Evolutionary conservation across 2,888 invertebrate genomes (phyloP).

Genomic region (Sturmia bella): DNA sequence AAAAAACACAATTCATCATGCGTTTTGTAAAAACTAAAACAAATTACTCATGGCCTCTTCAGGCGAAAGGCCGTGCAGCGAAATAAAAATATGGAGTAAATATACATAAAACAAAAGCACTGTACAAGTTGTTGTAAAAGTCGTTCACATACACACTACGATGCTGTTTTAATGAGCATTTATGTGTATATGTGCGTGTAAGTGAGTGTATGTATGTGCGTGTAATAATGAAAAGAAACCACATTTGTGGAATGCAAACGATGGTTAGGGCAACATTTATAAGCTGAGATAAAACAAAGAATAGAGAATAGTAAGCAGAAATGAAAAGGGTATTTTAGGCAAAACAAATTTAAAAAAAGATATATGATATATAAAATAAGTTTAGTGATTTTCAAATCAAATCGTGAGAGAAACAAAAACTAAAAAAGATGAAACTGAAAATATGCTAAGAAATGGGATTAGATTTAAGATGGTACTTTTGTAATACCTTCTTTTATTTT

Average conservation of each 20-base stretch:
- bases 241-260: slow-evolving; percentile 34
- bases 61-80: not conserved
- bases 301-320: not conserved
- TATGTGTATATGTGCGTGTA: not conserved
- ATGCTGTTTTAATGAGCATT: slow-evolving; percentile 49
- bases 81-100: not conserved
- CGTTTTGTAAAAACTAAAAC: slow-evolving; percentile 33
- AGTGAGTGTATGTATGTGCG: too few relatives aligned
- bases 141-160: slow-evolving; percentile 56
- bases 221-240: slow-evolving; percentile 25
- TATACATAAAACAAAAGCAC: not conserved
- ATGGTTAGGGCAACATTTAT: slow-evolving; percentile 12
- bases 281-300: not conserved
- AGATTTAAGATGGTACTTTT: too few relatives aligned
- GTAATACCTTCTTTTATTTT: too few relatives aligned
- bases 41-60: slow-evolving; percentile 9
- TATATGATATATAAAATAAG: too few relatives aligned
- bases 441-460: not conserved
- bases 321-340: not conserved
- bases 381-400: too few relatives aligned
- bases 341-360: too few relatives aligned
- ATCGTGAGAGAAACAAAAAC: too few relatives aligned
- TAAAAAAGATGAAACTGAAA: too few relatives aligned
- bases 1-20: slow-evolving; percentile 11
- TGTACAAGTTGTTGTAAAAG: slow-evolving; percentile 17